Base-by-base conservation (phyloP, 1,140 invertebrate species). In the Aphelenchoides avenae region DNA sequence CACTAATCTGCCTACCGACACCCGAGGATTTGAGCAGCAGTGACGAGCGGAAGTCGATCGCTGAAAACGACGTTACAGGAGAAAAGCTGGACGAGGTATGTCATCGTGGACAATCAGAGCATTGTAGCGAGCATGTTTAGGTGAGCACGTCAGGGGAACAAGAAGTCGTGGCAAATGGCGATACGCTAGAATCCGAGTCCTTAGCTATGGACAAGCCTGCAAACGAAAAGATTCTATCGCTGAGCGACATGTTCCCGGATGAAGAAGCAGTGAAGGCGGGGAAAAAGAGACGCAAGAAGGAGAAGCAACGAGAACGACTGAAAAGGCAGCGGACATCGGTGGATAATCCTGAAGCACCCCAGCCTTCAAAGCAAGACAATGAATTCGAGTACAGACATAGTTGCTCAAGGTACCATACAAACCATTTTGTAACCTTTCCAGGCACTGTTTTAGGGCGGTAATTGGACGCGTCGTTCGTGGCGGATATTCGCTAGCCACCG, bases 1-100 rank as follows among this genome's bases (percentile, higher is more conserved):
- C 53, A n/a, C 29, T 56, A n/a, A 37, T 56, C 24, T 57, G 57
- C 39, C 36, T 56, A 57, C 53, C 53, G 51, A 57, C 15, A 20
- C 27, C 30, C 15, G 24, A 56, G 29, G 53, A 56, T 58, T 3
- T 56, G 40, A 50, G n/a, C n/a, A n/a, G n/a, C n/a, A n/a, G n/a
- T n/a, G n/a, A n/a, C n/a, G n/a, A n/a, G 34, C 34, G 34, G 34
- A 13, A n/a, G 34, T 18, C 13, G 34, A 36, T 13, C 34, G 34
- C 34, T 18, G 34, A 36, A 13, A 36, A 36, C 34, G 18, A 36
- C 34, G 34, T 36, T 36, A n/a, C 13, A n/a, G n/a, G n/a, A n/a
- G n/a, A n/a, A n/a, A n/a, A n/a, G n/a, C n/a, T n/a, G n/a, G n/a
- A n/a, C n/a, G n/a, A n/a, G n/a, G n/a, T n/a, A n/a, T n/a, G n/a